Conservation (phyloP, 1,140 invertebrate genomes). For the Acromyrmex charruanus region DNA sequence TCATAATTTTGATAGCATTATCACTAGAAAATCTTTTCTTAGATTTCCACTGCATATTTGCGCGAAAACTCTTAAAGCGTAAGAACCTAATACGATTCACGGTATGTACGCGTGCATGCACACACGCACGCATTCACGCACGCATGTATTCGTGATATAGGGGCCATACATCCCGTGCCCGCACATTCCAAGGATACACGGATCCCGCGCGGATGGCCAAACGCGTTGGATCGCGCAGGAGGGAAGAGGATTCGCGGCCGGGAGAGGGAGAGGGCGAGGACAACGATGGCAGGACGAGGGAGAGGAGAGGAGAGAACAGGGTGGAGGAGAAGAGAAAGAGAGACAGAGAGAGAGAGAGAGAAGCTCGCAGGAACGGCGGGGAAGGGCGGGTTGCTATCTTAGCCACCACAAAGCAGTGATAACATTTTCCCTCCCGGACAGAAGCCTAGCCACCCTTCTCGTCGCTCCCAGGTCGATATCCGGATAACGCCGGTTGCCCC, state of each 20-base stretch:
- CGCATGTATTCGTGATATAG: background rate
- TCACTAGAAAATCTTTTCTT: background rate
- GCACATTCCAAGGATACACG: constrained; percentile 49
- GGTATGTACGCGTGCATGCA: background rate
- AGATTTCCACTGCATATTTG: background rate
- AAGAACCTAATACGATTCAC: constrained; percentile 32
- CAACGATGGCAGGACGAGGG: constrained; percentile 17
- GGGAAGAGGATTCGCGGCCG: constrained; percentile 26
- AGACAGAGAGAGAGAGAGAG: constrained; percentile 37
- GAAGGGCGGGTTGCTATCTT: constrained; percentile 85
- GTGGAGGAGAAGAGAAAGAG: background rate
- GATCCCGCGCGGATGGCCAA: constrained; percentile 23
- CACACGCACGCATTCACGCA: background rate
- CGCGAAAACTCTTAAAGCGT: background rate
- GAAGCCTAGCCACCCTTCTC: constrained; percentile 86
- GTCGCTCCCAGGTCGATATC: constrained; percentile 84
- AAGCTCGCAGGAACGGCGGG: constrained; percentile 68
- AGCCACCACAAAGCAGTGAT: constrained; percentile 87
- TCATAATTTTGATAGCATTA: background rate
- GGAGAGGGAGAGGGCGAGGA: background rate
- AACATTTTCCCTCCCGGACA: constrained; percentile 87
- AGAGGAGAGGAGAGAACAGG: background rate
- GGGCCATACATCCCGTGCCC: background rate
- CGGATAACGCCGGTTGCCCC: constrained; percentile 83
- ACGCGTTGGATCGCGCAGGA: constrained; percentile 19